Evolutionary conservation across 2,888 invertebrate genomes (phyloP), one percentile per base, ranked within the genome.

Genomic region (Slavum lentiscoides): DNA sequence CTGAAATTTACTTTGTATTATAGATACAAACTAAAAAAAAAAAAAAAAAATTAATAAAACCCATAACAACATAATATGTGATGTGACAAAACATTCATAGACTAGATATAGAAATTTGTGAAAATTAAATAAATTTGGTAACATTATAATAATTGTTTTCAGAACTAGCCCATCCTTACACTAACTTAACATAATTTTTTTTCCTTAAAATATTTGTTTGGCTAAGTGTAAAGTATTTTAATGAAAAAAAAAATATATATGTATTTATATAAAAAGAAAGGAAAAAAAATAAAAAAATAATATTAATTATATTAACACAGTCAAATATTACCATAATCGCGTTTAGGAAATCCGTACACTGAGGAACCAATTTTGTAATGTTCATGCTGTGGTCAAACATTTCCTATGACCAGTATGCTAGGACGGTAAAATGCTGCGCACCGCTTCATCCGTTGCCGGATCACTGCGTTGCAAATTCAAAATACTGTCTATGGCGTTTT

Each of bases 401-500:
- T 80, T 80, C 80, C 70, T 72, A 72, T 64, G 70, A 80, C 80
- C 80, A 72, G 55, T 70, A 70, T 82, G 83, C 80, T 82, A 83
- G 82, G 83, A 83, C 30, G 82, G 82, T 59, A 83, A 68, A 73
- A 83, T 83, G 72, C 82, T 82, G 8, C 83, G 81, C 53, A 83
- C 83, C n/a, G 83, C 83, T 82, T 83, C 83, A 77, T 83, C 83
- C 19, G 82, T 82, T 23, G 73, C 85, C 13, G 82, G 83, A 81
- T 83, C 83, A 30, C 82, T 82, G 30, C 82, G 81, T 58, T 83
- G 83, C 84, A 92, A 87, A 87, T 92, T 92, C 83, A 93, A 87
- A 85, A 93, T 93, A 85, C 92, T 92, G 86, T 93, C 92, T 84
- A 93, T 93, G 83, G 93, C 93, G 85, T 91, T 92, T 86, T 93